Evolutionary conservation across 2,797 vertebrate genomes (phyloP).

Genomic region (Oceanodroma leucorhoa): DNA sequence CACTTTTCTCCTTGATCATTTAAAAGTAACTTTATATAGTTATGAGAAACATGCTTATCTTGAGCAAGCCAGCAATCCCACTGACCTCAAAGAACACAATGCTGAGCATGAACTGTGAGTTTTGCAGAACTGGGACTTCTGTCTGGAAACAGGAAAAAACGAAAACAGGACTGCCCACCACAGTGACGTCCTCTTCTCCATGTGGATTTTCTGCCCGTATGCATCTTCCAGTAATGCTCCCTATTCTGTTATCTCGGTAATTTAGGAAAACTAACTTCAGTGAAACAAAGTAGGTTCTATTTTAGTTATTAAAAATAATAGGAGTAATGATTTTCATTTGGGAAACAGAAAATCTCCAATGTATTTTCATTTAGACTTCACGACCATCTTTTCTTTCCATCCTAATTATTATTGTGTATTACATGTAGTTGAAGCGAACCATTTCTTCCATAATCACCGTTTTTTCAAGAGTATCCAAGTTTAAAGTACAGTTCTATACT

Average conservation of each 20-base stretch:
- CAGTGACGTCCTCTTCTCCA: background rate
- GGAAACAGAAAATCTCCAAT: background rate
- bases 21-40: background rate
- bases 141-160: too few species aligned
- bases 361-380: background rate
- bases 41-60: background rate
- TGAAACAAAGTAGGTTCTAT: background rate
- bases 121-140: background rate
- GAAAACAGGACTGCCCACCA: background rate
- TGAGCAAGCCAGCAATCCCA: background rate
- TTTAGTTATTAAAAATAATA: background rate
- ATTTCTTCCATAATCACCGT: background rate
- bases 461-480: background rate
- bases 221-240: background rate
- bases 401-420: background rate
- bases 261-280: background rate
- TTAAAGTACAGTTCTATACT: background rate
- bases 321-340: background rate
- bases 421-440: accelerated
- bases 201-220: background rate
- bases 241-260: background rate
- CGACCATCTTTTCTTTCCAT: background rate
- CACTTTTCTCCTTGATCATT: background rate
- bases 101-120: background rate
- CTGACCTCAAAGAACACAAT: background rate